These are phyloP conservation scores for Sebastes umbrosus DNA, from an alignment of 2,797 vertebrate species.

Conservation along the genomic window DNA sequence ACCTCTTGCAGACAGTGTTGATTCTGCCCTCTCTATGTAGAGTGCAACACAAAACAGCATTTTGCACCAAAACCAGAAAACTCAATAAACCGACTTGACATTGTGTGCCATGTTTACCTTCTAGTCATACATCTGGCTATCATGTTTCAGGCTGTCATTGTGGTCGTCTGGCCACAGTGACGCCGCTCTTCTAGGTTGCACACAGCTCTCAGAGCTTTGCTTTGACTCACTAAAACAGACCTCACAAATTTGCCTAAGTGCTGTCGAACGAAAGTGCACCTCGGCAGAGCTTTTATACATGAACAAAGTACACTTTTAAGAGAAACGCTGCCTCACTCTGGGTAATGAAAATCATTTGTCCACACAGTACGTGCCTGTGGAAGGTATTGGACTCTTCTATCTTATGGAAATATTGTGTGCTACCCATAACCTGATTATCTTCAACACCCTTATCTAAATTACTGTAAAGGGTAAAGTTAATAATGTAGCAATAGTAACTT, in stretches of 20 bases:
- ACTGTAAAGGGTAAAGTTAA: neutral
- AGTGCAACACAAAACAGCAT: conserved; percentile 6
- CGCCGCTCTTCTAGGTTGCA: conserved; percentile 23
- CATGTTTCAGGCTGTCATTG: conserved; percentile 49
- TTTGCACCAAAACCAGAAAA: conserved; percentile 21
- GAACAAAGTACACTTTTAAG: neutral
- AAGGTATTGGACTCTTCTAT: neutral
- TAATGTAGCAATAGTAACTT: neutral
- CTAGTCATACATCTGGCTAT: conserved; percentile 17
- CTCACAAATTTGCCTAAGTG: conserved; percentile 11
- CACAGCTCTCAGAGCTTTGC: neutral
- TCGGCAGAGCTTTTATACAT: neutral
- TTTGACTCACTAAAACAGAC: conserved; percentile 20
- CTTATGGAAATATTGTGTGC: neutral
- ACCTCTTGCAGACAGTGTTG: conserved; percentile 23
- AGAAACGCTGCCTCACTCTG: neutral
- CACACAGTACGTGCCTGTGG: neutral
- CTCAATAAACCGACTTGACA: conserved; percentile 15
- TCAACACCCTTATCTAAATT: conserved; percentile 12
- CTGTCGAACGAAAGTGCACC: neutral
- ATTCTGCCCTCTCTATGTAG: neutral
- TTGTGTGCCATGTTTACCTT: conserved; percentile 47
- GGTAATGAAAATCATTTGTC: neutral
- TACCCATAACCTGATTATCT: neutral
- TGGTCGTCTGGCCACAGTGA: conserved; percentile 58